Evolutionary conservation across 2,797 vertebrate species (phyloP), one percentile per base, ranked within the genome.

Genomic region (Epinephelus awoara): DNA sequence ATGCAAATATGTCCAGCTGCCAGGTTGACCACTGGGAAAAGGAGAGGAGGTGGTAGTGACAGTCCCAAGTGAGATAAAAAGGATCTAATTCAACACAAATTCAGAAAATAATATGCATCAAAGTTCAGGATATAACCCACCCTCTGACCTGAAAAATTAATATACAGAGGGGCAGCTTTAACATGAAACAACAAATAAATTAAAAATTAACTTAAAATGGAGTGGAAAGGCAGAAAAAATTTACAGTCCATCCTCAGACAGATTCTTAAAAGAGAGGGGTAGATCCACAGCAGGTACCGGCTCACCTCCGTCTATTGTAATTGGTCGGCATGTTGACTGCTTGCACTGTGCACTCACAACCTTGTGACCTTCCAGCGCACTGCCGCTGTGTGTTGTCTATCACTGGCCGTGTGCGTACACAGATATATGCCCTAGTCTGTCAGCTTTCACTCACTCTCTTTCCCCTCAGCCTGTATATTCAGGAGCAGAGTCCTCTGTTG

Each of bases 401-500:
- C 80, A 29, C 72, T 4, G 76, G 72, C 72, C 42, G 75, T 27
- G 82, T n/a, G 19, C 19, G 15, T 15, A 56, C 72, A 67, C 52
- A 69, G 63, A 77, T 56, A 57, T 44, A 72, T 4, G 75, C 21
- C 27, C 74, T 11, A 58, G 58, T 85, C 75, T 52, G 72, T 85
- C 75, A 67, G 63, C 64, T 55, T 50, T 66, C 34, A 8, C 34
- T 59, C 10, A 1, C 47, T 29, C 8, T 77, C 44, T 52, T 10
- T 10, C 11, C 50, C 61, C 62, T 93, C 90, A 91, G 86, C 89
- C 92, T 1, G 88, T 86, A 4, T 83, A 81, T 25, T 92, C 85
- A 1, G 86, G 81, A 49, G 82, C 64, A 0, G 66, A 73, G 71
- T 91, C 85, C 49, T 89, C 82, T 0, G 51, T 40, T n/a, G 64